phyloP scores from a whole-genome alignment of 2,113 vertebrate species.

The Macroglossus sobrinus region DNA sequence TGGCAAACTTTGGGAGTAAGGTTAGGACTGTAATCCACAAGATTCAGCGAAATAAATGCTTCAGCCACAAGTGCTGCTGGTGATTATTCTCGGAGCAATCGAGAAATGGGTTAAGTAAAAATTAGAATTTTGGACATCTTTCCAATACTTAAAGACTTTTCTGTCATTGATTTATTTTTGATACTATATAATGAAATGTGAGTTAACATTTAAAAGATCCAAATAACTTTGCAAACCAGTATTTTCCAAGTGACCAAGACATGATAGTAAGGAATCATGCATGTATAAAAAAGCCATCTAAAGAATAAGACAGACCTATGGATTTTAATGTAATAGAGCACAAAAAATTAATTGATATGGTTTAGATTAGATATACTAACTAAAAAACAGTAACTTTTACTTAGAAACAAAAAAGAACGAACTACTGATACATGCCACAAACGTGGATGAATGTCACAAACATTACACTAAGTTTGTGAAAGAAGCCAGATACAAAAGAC shows the following conservation, averaged over 20 bases:
- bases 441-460: background rate
- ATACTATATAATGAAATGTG: constrained; percentile 34
- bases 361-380: background rate
- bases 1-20: too few relatives aligned
- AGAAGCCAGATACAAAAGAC: constrained; percentile 8
- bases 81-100: too few relatives aligned
- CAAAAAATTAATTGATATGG: background rate
- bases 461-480: background rate
- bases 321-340: background rate
- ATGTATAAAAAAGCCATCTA: constrained; percentile 5
- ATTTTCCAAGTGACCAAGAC: constrained; percentile 38
- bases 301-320: constrained; percentile 18
- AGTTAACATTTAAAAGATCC: background rate
- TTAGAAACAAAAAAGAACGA: constrained; percentile 1
- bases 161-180: background rate
- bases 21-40: too few relatives aligned
- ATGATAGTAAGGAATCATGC: background rate
- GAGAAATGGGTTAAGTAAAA: background rate
- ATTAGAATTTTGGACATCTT: constrained; percentile 24
- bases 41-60: too few relatives aligned
- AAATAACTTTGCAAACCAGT: constrained; percentile 30
- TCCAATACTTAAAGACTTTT: constrained; percentile 14
- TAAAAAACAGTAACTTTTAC: constrained; percentile 1
- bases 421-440: background rate
- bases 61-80: too few relatives aligned